phyloP scores from a whole-genome alignment of 1,140 invertebrate genomes.

The Oryctes rhinoceros region DNA sequence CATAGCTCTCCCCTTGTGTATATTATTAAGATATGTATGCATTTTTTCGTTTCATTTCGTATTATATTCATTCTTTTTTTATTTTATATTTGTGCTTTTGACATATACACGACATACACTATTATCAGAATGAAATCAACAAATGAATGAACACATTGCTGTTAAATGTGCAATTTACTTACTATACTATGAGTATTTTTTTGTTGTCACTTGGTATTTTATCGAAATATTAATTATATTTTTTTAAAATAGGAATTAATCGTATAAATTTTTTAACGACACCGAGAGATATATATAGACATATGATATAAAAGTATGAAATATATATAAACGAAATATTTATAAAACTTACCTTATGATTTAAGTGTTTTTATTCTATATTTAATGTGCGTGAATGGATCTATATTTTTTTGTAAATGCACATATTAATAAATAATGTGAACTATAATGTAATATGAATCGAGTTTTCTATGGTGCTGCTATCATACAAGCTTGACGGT shows the following conservation, averaged over 20 bases:
- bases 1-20: constrained; percentile 3
- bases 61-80: neutral
- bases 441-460: neutral
- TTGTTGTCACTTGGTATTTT: neutral
- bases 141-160: constrained; percentile 1
- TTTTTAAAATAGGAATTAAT: constrained; percentile 12
- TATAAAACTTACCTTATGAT: constrained; percentile 19
- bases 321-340: constrained; percentile 14
- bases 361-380: constrained; percentile 11
- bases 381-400: constrained; percentile 5
- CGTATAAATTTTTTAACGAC: constrained; percentile 8
- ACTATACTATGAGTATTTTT: neutral
- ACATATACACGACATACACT: constrained; percentile 13
- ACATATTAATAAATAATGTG: constrained; percentile 39
- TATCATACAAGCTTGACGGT: too few species aligned
- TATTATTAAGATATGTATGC: constrained; percentile 4
- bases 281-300: neutral
- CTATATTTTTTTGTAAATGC: constrained; percentile 33
- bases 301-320: constrained; percentile 10
- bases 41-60: neutral
- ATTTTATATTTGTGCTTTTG: neutral
- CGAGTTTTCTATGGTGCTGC: neutral
- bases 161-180: constrained; percentile 21
- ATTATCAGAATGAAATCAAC: neutral
- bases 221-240: constrained; percentile 20